Evolutionary conservation across 2,888 invertebrate species (phyloP).

Genomic region (Oligia latruncula): DNA sequence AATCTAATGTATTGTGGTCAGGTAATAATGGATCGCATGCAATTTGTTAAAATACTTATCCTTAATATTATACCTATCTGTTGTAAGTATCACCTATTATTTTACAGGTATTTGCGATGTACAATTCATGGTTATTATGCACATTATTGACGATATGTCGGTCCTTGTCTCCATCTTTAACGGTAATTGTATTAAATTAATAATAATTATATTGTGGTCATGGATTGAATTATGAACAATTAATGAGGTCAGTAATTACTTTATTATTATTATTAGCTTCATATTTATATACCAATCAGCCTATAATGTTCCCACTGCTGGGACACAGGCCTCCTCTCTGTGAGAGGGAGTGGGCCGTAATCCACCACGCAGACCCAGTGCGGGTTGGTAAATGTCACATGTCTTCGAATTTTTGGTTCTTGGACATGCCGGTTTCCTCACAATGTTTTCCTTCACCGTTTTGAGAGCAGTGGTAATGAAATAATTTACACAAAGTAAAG

Average conservation of each 20-base stretch:
- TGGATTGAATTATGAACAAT: not conserved
- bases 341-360: no score
- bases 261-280: no score
- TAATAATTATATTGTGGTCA: not conserved
- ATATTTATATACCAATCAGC: no score
- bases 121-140: slow-evolving; percentile 75
- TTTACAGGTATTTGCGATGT: slow-evolving; percentile 79
- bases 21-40: slow-evolving; percentile 64
- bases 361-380: no score
- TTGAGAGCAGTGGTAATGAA: no score
- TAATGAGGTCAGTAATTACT: not conserved
- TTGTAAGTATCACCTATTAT: not conserved
- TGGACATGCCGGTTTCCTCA: no score
- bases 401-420: no score
- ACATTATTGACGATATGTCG: slow-evolving; percentile 78
- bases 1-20: slow-evolving; percentile 79
- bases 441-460: no score
- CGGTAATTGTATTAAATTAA: slow-evolving; percentile 64
- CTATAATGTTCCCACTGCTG: no score
- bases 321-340: no score
- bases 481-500: no score
- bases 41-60: not conserved
- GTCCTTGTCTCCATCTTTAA: slow-evolving; percentile 76
- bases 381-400: no score
- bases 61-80: not conserved